Evolutionary conservation across 64 coral and sea anemone species (phyloP), one percentile per base, ranked within the genome.

Genomic region (Dendronephthya gigantea): DNA sequence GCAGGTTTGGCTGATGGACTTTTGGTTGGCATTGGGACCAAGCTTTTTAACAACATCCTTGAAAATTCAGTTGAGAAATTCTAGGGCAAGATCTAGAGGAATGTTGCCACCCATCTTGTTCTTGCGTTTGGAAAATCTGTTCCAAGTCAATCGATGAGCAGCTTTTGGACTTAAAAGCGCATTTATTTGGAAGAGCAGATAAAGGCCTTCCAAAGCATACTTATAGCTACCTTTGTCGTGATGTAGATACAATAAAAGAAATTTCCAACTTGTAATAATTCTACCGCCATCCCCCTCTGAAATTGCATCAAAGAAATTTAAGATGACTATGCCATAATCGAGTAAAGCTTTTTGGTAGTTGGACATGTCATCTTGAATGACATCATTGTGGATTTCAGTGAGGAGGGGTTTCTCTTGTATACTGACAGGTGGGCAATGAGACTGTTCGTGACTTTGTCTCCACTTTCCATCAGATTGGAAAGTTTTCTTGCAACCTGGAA

Each of bases 251-350:
- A 76, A 27, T 30, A 76, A 38, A 35, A 76, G 69, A 34, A 76
- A 76, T 34, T 6, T 76, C n/a, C 69, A 76, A 38, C 34, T 76
- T 38, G 68, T 40, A 34, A 92, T 70, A 43, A 68, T 72, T 84
- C 86, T 83, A 51, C 84, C 84, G 11, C 90, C 90, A 92, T 92
- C 90, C 56, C 86, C 86, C 68, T 92, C 90, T 35, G 72, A 88
- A 30, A 92, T 92, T 36, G 90, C 86, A 88, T 88, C 86, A 82
- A 92, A 92, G n/a, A 92, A 88, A 82, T 92, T 92, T 36, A 88
- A 59, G 85, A 92, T 88, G 62, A 92, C 49, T 87, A 92, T 92
- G 40, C 68, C 90, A 92, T 92, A 92, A 39, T 92, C 86, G 37
- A 88, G 86, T 19, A 92, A 59, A 41, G 90, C 88, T 50, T 87